Base-by-base conservation (phyloP, 2,797 vertebrate genomes). In the Triplophysa yarkandensis region DNA sequence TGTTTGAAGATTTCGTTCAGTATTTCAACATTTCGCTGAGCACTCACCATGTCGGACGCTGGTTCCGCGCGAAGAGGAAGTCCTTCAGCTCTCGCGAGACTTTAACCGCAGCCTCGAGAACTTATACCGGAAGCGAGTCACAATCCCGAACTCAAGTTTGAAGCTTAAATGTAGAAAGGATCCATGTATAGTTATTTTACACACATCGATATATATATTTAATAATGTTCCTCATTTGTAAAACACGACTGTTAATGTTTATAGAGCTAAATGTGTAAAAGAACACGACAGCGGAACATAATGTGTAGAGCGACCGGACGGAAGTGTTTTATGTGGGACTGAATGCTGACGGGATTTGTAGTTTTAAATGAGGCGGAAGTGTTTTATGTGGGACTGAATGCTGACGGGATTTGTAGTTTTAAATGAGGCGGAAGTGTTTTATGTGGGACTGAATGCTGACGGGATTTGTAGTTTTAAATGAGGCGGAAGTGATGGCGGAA, bases 1-100 rank as follows among this genome's bases (percentile, higher is more conserved):
- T 90, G 90, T 81, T 19, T 0, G 0, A 0, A 28, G 92, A 92
- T 93, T 88, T 75, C 0, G 2, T 2, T 27, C 3, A 4, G 6
- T 21, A 1, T 28, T 6, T 0, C 19, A 1, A 34, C n/a, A 34
- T 8, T 25, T 6, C 19, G 69, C 73, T 73, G 7, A 0, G 0
- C 0, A 72, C 92, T 89, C 86, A 93, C 92, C 92, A 93, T 93
- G 88, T 93, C 92, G 90, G 85, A 88, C 80, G 87, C 65, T 67
- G 80, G 87, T 92, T 91, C 92, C 90, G 85, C 69, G 87, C 87
- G 81, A 93, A 93, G 86, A 93, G 92, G 90, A 92, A 90, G 88
- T 2, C 0, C 0, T 0, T 0, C 0, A 0, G 5, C 0, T 91
- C 89, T 91, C 92, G 91, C 91, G 92, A 91, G 76, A 77, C 5